phyloP scores from a whole-genome alignment of 2,888 invertebrate species.

The Stratiomys singularior region DNA sequence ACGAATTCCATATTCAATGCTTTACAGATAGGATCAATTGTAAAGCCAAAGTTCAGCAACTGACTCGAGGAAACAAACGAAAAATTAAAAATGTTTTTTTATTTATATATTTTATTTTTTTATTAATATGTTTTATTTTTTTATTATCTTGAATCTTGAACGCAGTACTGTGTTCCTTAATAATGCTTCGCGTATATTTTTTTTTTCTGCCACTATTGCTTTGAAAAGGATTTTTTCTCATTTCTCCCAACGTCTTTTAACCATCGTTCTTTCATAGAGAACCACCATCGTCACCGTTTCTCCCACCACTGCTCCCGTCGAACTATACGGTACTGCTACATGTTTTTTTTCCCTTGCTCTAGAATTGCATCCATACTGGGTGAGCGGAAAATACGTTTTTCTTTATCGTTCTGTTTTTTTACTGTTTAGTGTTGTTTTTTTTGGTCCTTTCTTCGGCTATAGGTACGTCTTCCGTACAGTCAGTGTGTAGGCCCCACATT shows the following conservation, averaged over 20 bases:
- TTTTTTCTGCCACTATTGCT: conserved; percentile 4
- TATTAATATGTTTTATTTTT: no score
- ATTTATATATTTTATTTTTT: no score
- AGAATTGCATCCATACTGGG: conserved; percentile 41
- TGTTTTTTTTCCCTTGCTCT: conserved; percentile 26
- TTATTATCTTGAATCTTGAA: no score
- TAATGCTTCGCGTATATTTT: conserved; percentile 30
- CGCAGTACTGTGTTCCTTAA: not conserved
- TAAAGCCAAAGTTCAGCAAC: no score
- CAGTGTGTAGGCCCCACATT: conserved; percentile 32
- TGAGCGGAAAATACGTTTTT: conserved; percentile 44
- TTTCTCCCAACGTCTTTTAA: conserved; percentile 41
- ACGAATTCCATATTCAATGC: no score
- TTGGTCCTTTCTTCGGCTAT: not conserved
- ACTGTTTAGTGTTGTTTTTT: not conserved
- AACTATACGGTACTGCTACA: conserved; percentile 21
- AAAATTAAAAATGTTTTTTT: no score
- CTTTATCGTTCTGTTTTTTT: conserved; percentile 39
- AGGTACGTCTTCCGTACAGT: conserved; percentile 20
- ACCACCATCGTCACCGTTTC: conserved; percentile 5
- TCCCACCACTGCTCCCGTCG: not conserved
- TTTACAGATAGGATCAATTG: no score
- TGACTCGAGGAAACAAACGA: no score
- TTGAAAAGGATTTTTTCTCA: conserved; percentile 42
- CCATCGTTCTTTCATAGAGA: conserved; percentile 35